phyloP scores from a whole-genome alignment of 92 coral and sea anemone genomes.

The Palythoa grandiflora region DNA sequence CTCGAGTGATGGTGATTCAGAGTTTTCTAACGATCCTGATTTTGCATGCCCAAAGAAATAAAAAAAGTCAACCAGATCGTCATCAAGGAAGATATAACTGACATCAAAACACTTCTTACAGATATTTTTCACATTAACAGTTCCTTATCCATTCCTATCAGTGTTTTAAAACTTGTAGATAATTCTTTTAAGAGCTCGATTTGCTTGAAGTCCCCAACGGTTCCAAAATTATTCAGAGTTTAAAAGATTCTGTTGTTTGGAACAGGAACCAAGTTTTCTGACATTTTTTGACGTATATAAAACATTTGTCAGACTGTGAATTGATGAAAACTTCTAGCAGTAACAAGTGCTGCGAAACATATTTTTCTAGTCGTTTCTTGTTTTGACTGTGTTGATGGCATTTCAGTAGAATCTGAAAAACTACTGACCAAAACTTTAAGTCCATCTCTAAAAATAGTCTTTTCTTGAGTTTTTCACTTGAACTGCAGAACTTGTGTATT shows the following conservation, averaged over 20 bases:
- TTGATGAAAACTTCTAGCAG: background rate
- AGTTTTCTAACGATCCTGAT: background rate
- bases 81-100: slow-evolving; percentile 3
- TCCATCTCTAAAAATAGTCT: no score
- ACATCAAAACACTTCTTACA: background rate
- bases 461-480: background rate
- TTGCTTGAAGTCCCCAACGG: slow-evolving; percentile 22
- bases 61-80: background rate
- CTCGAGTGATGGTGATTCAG: slow-evolving; percentile 11
- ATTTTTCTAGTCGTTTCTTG: background rate
- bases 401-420: background rate
- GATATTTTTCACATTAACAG: background rate
- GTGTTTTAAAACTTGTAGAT: slow-evolving; percentile 19
- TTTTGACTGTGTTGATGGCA: background rate
- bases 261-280: background rate
- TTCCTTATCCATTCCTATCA: slow-evolving; percentile 13
- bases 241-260: no score
- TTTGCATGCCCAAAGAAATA: background rate
- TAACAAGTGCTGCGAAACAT: background rate
- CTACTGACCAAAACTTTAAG: background rate
- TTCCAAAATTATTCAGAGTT: background rate
- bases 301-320: background rate
- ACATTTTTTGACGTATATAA: no score
- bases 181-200: slow-evolving; percentile 26
- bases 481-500: no score